Percentiles rank a stretch among this genome's conserved stretches.
phyloP scores from a whole-genome alignment of 2,888 invertebrate genomes.

The Noctua comes region DNA sequence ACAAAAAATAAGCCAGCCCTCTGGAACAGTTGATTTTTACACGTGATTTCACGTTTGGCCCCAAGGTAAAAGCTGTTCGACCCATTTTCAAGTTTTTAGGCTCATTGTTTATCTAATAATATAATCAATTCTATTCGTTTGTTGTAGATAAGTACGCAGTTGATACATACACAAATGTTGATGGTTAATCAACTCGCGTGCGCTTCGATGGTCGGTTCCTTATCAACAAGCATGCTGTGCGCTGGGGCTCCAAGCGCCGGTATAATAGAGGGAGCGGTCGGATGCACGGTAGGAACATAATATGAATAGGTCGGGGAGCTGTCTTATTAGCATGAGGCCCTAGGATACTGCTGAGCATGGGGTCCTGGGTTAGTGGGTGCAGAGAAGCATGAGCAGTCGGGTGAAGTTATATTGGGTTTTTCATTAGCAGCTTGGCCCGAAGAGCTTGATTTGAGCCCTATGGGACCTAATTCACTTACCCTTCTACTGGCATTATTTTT shows the following conservation, averaged over 20 bases:
- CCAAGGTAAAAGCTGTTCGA: neutral
- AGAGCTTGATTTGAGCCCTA: neutral
- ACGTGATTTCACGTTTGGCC: neutral
- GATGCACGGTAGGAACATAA: constrained; percentile 17
- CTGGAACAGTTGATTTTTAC: neutral
- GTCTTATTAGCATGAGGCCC: neutral
- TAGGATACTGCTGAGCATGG: neutral
- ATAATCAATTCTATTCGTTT: constrained; percentile 6
- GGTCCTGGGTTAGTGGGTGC: neutral
- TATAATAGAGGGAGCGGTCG: constrained; percentile 18
- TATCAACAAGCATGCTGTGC: constrained; percentile 7
- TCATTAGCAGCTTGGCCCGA: too few species aligned
- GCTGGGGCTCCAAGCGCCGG: neutral
- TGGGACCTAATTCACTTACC: neutral
- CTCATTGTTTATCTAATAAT: neutral
- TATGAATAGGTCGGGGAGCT: neutral
- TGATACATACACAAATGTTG: constrained; percentile 3
- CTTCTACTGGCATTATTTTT: neutral
- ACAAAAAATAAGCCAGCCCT: neutral
- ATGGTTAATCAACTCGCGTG: neutral
- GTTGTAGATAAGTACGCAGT: constrained; percentile 13
- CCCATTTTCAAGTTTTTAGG: neutral
- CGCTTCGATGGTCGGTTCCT: neutral
- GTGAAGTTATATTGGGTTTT: neutral
- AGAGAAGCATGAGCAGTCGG: neutral